Percentiles rank a stretch among this genome's conserved stretches.
These are phyloP conservation scores for Willisornis vidua DNA, from an alignment of 2,113 vertebrate species.

Conservation along the genomic window DNA sequence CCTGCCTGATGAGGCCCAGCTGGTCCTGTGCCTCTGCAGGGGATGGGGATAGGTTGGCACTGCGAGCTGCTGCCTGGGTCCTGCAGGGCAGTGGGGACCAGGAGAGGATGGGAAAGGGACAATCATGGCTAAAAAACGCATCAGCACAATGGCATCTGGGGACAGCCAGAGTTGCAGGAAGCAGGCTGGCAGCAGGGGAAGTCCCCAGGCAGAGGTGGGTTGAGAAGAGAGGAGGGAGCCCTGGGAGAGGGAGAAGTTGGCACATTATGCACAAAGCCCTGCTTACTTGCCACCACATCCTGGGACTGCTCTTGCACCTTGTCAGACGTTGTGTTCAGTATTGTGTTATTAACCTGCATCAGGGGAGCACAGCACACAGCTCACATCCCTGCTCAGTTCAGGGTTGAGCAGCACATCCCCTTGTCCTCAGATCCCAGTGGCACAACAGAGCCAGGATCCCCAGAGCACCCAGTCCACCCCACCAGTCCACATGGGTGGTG, in stretches of 20 bases:
- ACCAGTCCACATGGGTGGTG: fast-evolving
- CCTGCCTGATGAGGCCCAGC: slow-evolving; percentile 49
- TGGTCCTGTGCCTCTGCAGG: slow-evolving; percentile 64
- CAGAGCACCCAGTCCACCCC: not conserved
- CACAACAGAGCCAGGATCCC: not conserved
- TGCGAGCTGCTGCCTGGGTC: not conserved
- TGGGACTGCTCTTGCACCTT: slow-evolving; percentile 71
- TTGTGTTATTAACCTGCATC: slow-evolving; percentile 70
- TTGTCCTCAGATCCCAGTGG: not conserved
- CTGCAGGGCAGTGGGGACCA: not conserved
- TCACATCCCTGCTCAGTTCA: not conserved
- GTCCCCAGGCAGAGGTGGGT: not conserved
- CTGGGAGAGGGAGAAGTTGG: not conserved
- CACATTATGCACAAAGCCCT: not conserved
- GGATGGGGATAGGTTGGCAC: not conserved
- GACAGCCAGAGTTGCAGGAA: not conserved
- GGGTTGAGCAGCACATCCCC: not conserved
- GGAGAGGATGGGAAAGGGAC: not conserved
- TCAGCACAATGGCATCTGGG: not conserved
- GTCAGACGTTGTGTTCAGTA: slow-evolving; percentile 52
- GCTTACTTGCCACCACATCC: slow-evolving; percentile 75
- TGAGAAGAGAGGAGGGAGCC: not conserved
- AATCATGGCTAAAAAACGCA: not conserved
- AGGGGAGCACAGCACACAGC: not conserved
- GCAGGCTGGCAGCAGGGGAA: not conserved